Conservation (phyloP, 2,113 vertebrate species). For the Lipophrys pholis region DNA sequence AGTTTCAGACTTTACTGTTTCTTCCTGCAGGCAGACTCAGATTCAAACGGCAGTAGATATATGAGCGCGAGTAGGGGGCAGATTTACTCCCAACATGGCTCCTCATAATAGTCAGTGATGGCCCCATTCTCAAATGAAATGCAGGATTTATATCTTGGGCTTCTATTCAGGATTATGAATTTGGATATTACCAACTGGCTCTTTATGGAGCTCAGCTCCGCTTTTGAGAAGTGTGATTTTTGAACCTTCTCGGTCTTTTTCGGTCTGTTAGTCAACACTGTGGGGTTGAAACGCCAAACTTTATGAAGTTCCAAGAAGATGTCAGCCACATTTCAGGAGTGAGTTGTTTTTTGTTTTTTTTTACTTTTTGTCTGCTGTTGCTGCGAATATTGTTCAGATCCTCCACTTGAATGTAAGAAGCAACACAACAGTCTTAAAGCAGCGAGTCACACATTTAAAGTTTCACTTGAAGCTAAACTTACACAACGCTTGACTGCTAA, state of each 20-base stretch:
- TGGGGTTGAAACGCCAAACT: constrained; percentile 1
- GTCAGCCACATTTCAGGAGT: constrained; percentile 17
- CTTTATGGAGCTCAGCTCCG: constrained; percentile 13
- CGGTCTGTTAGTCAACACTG: not conserved
- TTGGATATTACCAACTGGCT: not conserved
- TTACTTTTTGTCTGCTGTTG: not conserved
- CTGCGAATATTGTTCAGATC: not conserved
- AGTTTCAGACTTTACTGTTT: constrained; percentile 21
- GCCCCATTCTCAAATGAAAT: constrained; percentile 23
- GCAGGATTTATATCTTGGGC: constrained; percentile 30
- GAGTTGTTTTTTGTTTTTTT: constrained; percentile 3
- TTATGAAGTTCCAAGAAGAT: constrained; percentile 3
- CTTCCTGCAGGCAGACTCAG: constrained; percentile 7
- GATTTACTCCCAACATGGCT: constrained; percentile 12
- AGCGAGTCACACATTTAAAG: not conserved
- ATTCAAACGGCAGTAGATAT: constrained; percentile 26
- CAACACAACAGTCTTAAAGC: not conserved
- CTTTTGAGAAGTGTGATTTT: not conserved
- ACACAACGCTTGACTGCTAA: not conserved
- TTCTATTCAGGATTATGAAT: constrained; percentile 10
- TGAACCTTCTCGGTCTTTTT: too few species aligned
- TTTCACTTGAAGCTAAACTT: not conserved
- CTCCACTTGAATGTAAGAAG: not conserved
- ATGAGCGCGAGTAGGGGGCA: constrained; percentile 15
- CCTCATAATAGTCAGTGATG: constrained; percentile 11